Percentiles rank a stretch among this genome's conserved stretches.
These are phyloP conservation scores for Magallana ariakensis DNA, from an alignment of 1,140 invertebrate genomes.

Conservation along the genomic window DNA sequence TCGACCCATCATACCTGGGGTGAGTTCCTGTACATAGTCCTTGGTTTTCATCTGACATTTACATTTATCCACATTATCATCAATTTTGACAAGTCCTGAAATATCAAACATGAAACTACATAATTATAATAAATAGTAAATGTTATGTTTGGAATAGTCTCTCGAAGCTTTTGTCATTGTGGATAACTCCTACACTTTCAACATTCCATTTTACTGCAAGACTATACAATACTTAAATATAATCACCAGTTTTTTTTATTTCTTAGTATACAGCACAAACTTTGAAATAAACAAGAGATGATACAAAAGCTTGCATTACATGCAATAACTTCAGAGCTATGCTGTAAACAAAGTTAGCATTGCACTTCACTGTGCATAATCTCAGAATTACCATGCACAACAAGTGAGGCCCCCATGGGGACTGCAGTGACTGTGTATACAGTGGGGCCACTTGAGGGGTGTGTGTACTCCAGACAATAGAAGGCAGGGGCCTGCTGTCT, in stretches of 20 bases:
- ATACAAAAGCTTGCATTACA: too few species aligned
- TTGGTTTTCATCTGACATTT: neutral
- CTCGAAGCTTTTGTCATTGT: too few species aligned
- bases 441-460: slow-evolving; percentile 36
- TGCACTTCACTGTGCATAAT: too few species aligned
- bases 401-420: slow-evolving; percentile 53
- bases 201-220: too few species aligned
- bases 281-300: too few species aligned
- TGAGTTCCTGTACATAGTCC: neutral
- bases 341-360: too few species aligned
- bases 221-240: too few species aligned
- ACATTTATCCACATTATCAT: neutral
- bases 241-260: too few species aligned
- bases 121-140: neutral
- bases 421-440: slow-evolving; percentile 60
- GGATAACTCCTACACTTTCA: too few species aligned
- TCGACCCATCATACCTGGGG: neutral
- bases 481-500: slow-evolving; percentile 46
- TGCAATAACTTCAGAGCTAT: too few species aligned
- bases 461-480: slow-evolving; percentile 59
- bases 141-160: too few species aligned
- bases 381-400: slow-evolving; percentile 62
- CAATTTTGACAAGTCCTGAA: neutral
- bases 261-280: too few species aligned
- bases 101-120: neutral